phyloP scores from a whole-genome alignment of 2,888 invertebrate genomes.

The Oasisia sp. region DNA sequence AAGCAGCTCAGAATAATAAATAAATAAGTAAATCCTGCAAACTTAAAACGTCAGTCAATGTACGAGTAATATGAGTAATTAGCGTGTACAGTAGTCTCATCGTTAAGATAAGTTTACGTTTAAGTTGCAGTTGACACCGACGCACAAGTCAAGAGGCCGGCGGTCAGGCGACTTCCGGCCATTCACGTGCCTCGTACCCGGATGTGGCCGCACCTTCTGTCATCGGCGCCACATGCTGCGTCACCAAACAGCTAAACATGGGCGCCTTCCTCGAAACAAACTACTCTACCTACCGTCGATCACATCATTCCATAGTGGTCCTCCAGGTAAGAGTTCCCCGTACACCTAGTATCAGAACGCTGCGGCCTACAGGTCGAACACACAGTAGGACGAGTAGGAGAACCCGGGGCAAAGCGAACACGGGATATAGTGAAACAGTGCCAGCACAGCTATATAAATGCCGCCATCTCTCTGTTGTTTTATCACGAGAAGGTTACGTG shows the following conservation, averaged over 20 bases:
- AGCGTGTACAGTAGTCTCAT: background rate
- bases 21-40: no score
- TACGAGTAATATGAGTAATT: no score
- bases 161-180: background rate
- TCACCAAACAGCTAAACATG: conserved; percentile 3
- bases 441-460: no score
- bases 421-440: no score
- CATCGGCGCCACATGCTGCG: background rate
- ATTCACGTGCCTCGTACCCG: background rate
- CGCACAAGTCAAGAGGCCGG: background rate
- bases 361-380: no score
- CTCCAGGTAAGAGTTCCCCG: background rate
- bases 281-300: background rate
- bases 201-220: background rate
- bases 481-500: no score
- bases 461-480: no score
- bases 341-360: background rate
- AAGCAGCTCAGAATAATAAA: no score
- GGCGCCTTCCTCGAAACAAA: conserved; percentile 3
- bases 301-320: background rate
- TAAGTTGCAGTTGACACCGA: background rate
- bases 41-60: no score
- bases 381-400: no score
- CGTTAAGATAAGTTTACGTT: background rate
- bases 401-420: no score